These are phyloP conservation scores for Platalea minor DNA, from an alignment of 2,797 vertebrate species.

Conservation along the genomic window DNA sequence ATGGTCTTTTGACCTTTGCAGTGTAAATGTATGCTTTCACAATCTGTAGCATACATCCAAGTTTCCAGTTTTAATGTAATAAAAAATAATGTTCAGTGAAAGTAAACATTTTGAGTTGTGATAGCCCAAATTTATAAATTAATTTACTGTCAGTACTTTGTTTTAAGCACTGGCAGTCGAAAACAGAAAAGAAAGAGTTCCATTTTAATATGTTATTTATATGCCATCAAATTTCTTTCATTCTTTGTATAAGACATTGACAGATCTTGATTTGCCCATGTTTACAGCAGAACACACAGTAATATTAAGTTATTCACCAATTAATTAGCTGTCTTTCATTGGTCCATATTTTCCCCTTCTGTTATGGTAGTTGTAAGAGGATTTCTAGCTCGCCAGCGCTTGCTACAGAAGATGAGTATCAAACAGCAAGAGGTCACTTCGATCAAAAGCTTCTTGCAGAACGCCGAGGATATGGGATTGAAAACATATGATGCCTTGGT, in stretches of 20 bases:
- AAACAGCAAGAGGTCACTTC: slow-evolving; percentile 81
- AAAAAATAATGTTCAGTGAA: neutral
- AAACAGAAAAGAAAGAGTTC: neutral
- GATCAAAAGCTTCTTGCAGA: slow-evolving; percentile 81
- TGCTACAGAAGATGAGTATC: slow-evolving; percentile 74
- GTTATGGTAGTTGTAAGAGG: slow-evolving; percentile 83
- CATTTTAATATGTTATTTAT: neutral
- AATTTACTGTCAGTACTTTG: neutral
- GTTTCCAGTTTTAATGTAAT: neutral
- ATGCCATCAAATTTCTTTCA: neutral
- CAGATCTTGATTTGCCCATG: neutral
- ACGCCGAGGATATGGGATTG: slow-evolving; percentile 80
- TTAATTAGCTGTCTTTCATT: neutral
- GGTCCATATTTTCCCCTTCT: slow-evolving; percentile 4
- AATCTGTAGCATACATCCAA: neutral
- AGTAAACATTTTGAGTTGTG: neutral
- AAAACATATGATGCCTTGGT: slow-evolving; percentile 80
- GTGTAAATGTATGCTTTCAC: neutral
- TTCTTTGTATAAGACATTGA: neutral
- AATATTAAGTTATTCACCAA: neutral
- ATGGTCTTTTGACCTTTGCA: neutral
- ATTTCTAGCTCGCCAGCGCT: slow-evolving; percentile 85
- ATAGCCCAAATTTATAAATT: neutral
- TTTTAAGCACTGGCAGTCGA: neutral
- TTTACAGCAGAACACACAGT: neutral